These are phyloP conservation scores for Sapajus apella DNA, from an alignment of 2,113 vertebrate species.

Conservation along the genomic window DNA sequence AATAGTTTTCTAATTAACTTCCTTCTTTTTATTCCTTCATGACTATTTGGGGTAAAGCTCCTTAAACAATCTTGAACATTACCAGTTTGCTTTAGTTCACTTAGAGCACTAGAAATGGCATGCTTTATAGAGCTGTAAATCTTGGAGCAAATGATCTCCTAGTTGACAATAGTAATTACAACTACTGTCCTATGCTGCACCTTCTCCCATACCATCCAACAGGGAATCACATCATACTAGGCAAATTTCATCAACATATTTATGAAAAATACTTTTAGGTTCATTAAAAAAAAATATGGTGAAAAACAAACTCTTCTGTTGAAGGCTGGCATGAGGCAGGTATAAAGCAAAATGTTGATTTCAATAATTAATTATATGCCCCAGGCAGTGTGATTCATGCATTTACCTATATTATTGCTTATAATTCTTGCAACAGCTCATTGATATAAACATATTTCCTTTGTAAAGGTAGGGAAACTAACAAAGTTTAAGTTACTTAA, in stretches of 20 bases:
- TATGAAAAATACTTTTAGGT: not conserved
- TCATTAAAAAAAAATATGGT: not conserved
- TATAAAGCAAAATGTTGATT: not conserved
- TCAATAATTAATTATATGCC: not conserved
- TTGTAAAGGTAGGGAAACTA: not conserved
- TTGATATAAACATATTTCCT: not conserved
- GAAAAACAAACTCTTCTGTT: not conserved
- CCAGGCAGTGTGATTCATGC: not conserved
- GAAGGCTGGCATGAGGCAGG: not conserved
- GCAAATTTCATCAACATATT: slow-evolving; percentile 2
- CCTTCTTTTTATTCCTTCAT: not conserved
- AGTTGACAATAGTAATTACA: not conserved
- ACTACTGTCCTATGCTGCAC: not conserved
- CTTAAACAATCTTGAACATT: slow-evolving; percentile 9
- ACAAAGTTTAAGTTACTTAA: not conserved
- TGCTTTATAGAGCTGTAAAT: not conserved
- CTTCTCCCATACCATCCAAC: not conserved
- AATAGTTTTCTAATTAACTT: slow-evolving; percentile 58
- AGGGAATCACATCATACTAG: not conserved
- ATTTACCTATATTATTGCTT: not conserved
- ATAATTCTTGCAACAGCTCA: not conserved
- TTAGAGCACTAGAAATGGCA: not conserved
- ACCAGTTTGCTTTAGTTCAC: slow-evolving; percentile 11
- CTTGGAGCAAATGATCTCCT: slow-evolving; percentile 11
- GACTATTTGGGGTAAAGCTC: not conserved